Conservation (phyloP, 2,888 invertebrate genomes). For the Caenorhabditis wallacei region DNA sequence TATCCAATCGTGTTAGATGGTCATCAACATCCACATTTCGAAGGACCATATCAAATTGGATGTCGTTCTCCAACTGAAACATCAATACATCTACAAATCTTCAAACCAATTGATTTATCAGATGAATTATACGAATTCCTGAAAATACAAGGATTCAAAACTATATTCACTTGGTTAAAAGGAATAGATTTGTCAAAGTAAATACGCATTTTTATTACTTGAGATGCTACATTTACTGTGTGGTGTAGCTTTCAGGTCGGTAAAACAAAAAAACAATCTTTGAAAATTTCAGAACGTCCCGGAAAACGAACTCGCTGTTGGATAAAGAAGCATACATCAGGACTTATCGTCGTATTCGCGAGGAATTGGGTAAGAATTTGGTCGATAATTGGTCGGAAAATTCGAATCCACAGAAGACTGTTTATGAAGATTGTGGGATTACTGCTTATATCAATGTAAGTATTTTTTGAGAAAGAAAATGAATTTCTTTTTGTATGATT, state of each 20-base stretch:
- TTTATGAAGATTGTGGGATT: slow-evolving; percentile 97
- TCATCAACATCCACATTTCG: slow-evolving; percentile 37
- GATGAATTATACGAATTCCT: slow-evolving; percentile 49
- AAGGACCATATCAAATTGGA: slow-evolving; percentile 48
- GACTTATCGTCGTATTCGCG: slow-evolving; percentile 72
- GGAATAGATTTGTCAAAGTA: slow-evolving; percentile 60
- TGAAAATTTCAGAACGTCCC: slow-evolving; percentile 34
- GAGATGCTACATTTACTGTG: no score
- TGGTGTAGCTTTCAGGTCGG: no score
- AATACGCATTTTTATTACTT: slow-evolving; percentile 2
- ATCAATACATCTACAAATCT: slow-evolving; percentile 36
- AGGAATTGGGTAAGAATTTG: slow-evolving; percentile 65
- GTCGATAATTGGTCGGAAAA: slow-evolving; percentile 89
- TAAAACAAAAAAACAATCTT: not conserved
- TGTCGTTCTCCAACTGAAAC: slow-evolving; percentile 7
- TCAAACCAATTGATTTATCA: slow-evolving; percentile 29
- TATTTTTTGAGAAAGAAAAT: not conserved
- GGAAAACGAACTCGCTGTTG: slow-evolving; percentile 67
- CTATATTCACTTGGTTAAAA: slow-evolving; percentile 62
- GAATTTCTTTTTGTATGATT: no score
- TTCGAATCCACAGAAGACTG: slow-evolving; percentile 95
- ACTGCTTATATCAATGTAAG: slow-evolving; percentile 89
- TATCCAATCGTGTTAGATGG: slow-evolving; percentile 51
- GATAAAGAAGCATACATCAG: slow-evolving; percentile 71
- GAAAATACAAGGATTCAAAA: slow-evolving; percentile 50